Percentiles rank a stretch among this genome's conserved stretches.
Evolutionary conservation across 1,140 invertebrate genomes (phyloP).

Genomic region (Drosophila dunni): DNA sequence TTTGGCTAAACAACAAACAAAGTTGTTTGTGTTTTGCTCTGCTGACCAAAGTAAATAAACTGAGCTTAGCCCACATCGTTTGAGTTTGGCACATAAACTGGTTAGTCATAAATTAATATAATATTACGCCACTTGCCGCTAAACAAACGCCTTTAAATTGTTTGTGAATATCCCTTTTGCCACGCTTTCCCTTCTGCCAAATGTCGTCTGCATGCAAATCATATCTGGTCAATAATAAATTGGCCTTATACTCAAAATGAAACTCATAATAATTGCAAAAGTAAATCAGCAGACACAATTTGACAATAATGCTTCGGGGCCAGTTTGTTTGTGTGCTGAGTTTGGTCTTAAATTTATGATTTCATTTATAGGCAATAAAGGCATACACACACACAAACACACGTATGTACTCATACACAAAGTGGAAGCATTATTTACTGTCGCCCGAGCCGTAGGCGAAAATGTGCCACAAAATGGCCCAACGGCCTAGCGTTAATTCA

Average conservation of each 20-base stretch:
- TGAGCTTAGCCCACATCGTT: constrained; percentile 2
- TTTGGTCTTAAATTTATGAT: constrained; percentile 61
- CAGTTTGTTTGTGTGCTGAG: constrained; percentile 25
- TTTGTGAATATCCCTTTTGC: constrained; percentile 14
- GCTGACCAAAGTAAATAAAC: constrained; percentile 30
- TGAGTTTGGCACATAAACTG: constrained; percentile 21
- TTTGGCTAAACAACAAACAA: constrained; percentile 16
- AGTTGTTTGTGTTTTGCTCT: constrained; percentile 1
- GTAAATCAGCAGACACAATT: constrained; percentile 41
- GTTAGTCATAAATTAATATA: constrained; percentile 53
- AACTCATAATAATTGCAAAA: constrained; percentile 67
- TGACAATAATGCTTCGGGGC: constrained; percentile 31
- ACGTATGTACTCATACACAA: constrained; percentile 1
- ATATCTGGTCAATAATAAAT: constrained; percentile 46
- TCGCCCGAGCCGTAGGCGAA: constrained; percentile 38
- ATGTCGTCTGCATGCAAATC: constrained; percentile 29
- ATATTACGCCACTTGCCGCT: constrained; percentile 51
- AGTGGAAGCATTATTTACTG: constrained; percentile 44
- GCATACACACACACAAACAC: constrained; percentile 2
- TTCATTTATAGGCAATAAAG: constrained; percentile 67
- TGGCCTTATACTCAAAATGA: constrained; percentile 44
- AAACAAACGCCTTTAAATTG: constrained; percentile 38
- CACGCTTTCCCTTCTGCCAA: background rate
- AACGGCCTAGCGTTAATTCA: constrained; percentile 61
- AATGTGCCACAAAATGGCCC: constrained; percentile 53